Evolutionary conservation across 2,888 invertebrate species (phyloP), one percentile per base, ranked within the genome.

Genomic region (Smittia aterrima): DNA sequence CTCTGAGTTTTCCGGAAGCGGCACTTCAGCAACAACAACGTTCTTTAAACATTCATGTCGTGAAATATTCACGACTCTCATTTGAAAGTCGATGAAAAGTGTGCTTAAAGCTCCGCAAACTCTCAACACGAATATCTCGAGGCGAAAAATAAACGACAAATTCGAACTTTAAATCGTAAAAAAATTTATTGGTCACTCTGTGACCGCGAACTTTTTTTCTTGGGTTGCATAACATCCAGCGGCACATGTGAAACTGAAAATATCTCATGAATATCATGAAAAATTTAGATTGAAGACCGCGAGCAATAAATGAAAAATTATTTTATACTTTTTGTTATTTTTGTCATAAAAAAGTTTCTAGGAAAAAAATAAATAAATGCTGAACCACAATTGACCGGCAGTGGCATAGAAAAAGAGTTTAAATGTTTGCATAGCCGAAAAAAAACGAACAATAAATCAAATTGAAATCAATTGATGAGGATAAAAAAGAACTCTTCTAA

Each of bases 101-200:
- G 32, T 32, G 32, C 32, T 32, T 32, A 32, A 32, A 32, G 32
- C 32, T 32, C 32, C 32, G 32, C 32, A 32, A 32, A 32, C 32
- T 32, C 9, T 32, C 32, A 9, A 3, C n/a, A n/a, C n/a, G n/a
- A 32, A 32, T 9, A 32, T 32, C 32, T 32, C 32, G 32, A 32
- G 32, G 32, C 32, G 3, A 32, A 32, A 32, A 32, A 32, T 32
- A 32, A 32, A 32, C 32, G 32, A 32, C 32, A 32, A 9, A 32
- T 9, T 32, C 32, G 9, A 32, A 32, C 32, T 32, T 9, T 32
- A 32, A 32, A 32, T 9, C 32, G 32, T 32, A 32, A 32, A 32
- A 9, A 32, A 32, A 9, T 32, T 64, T 64, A 27, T 24, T 64
- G 27, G 64, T 64, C 64, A 64, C 24, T 64, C 64, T 64, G 64